phyloP scores from a whole-genome alignment of 1,140 invertebrate genomes.

The Drosophila mojavensis region DNA sequence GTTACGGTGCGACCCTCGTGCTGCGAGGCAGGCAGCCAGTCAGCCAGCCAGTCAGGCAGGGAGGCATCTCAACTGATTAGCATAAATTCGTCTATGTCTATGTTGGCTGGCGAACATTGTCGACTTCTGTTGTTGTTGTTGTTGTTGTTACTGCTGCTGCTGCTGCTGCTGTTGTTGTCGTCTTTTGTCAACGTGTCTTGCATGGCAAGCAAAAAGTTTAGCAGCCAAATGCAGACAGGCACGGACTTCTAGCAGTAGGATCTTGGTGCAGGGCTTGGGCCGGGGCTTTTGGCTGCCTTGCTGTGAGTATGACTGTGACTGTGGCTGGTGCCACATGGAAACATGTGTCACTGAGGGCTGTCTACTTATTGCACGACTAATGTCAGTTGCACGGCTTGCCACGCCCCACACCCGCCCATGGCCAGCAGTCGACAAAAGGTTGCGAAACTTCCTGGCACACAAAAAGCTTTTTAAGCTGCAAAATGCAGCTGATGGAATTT shows the following conservation, averaged over 20 bases:
- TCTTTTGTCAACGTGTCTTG: constrained; percentile 81
- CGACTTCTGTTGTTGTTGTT: constrained; percentile 20
- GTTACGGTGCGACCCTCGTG: constrained; percentile 25
- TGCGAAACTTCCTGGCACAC: constrained; percentile 70
- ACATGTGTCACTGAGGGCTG: constrained; percentile 77
- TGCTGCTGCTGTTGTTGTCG: constrained; percentile 53
- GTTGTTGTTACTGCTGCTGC: constrained; percentile 16
- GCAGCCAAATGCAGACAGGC: constrained; percentile 54
- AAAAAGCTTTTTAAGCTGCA: constrained; percentile 69
- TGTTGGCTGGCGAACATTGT: constrained; percentile 55
- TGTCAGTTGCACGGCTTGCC: constrained; percentile 66
- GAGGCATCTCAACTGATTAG: constrained; percentile 76
- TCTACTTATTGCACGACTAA: constrained; percentile 82
- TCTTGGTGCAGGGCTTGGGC: constrained; percentile 19
- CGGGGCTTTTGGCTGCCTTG: constrained; percentile 36
- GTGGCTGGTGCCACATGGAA: constrained; percentile 55
- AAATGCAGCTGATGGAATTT: constrained; percentile 65
- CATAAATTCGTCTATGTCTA: constrained; percentile 80
- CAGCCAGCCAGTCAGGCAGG: neutral
- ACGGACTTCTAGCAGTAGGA: constrained; percentile 38
- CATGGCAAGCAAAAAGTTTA: constrained; percentile 75
- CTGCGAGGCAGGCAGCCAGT: neutral
- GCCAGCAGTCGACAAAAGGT: constrained; percentile 67
- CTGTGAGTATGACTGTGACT: constrained; percentile 29
- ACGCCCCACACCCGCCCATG: neutral